phyloP scores from a whole-genome alignment of 23 tunicate species.

The Phallusia fumigata region DNA sequence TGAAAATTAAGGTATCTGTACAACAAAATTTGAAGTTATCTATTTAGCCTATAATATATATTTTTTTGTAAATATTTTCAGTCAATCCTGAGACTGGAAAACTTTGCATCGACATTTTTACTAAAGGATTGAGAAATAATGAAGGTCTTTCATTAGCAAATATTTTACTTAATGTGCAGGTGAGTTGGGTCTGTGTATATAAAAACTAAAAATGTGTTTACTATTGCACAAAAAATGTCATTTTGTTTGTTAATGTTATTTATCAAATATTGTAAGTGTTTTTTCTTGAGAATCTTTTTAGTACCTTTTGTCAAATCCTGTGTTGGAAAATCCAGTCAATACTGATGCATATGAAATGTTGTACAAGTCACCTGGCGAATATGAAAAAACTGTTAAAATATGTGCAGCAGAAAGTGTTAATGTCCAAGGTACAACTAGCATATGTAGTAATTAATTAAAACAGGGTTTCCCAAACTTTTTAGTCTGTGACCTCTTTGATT shows the following conservation, averaged over 20 bases:
- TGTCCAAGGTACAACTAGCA: conserved; percentile 23
- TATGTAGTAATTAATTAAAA: no score
- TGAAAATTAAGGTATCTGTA: no score
- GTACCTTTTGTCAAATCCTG: conserved; percentile 68
- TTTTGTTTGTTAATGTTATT: no score
- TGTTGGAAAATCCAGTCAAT: conserved; percentile 66
- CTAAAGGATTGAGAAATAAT: background rate
- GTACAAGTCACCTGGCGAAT: conserved; percentile 38
- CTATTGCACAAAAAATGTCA: no score
- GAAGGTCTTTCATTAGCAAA: background rate
- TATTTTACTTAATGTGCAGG: conserved; percentile 32
- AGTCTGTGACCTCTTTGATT: no score
- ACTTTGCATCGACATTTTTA: conserved; percentile 4
- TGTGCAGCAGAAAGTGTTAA: conserved; percentile 71
- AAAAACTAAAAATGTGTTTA: no score
- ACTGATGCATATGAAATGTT: conserved; percentile 59
- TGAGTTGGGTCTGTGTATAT: no score
- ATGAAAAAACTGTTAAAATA: conserved; percentile 45
- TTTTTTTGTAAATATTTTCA: no score
- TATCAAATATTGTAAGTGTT: conserved; percentile 11
- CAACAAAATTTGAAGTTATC: no score
- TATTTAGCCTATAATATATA: no score
- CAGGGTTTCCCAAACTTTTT: no score
- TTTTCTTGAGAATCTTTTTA: conserved; percentile 17
- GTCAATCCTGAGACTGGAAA: conserved; percentile 44